Percentiles rank a stretch among this genome's conserved stretches.
phyloP scores from a whole-genome alignment of 2,888 invertebrate species.

The Cylindroiulus punctatus region DNA sequence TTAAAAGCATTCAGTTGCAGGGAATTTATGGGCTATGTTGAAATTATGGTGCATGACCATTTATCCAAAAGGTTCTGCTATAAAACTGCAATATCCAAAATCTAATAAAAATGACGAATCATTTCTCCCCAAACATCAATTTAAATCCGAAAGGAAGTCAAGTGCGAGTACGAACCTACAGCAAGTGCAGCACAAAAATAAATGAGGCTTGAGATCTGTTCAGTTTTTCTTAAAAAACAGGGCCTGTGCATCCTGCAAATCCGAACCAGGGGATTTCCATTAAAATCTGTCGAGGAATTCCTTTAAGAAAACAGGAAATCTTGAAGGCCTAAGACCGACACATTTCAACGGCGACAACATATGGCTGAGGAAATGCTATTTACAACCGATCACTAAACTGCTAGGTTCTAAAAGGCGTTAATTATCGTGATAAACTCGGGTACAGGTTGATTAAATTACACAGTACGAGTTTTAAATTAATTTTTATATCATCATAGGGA shows the following conservation, averaged over 20 bases:
- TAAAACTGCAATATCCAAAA: too few species aligned
- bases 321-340: background rate
- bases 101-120: too few species aligned
- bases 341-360: background rate
- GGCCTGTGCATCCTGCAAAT: background rate
- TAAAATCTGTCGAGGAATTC: background rate
- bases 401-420: too few species aligned
- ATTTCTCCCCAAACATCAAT: too few species aligned
- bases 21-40: too few species aligned
- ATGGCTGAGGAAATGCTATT: background rate
- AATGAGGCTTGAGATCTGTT: background rate
- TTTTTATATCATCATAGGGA: too few species aligned
- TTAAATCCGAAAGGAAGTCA: background rate
- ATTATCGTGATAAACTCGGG: too few species aligned
- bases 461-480: too few species aligned
- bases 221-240: background rate
- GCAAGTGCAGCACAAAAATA: background rate
- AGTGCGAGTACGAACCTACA: background rate
- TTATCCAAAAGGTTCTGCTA: too few species aligned
- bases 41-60: too few species aligned
- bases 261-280: background rate
- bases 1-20: background rate
- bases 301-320: constrained; percentile 9
- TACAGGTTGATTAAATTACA: too few species aligned
- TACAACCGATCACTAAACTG: background rate